These are phyloP conservation scores for Drosophila watanabei DNA, from an alignment of 1,140 invertebrate species.

Conservation along the genomic window DNA sequence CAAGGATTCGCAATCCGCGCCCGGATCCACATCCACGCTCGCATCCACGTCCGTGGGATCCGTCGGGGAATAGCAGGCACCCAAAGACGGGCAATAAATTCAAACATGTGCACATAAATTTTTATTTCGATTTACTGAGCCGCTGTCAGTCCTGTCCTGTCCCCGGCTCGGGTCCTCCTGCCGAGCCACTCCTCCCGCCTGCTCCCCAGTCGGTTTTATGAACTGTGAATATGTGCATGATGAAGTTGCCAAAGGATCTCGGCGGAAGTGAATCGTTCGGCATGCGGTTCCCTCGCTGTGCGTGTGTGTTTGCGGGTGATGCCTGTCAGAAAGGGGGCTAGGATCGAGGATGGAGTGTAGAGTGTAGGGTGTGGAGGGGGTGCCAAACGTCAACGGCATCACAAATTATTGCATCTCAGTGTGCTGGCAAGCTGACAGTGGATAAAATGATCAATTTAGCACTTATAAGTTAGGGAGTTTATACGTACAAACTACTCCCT, in stretches of 20 bases:
- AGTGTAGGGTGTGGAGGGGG: not conserved
- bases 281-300: slow-evolving; percentile 40
- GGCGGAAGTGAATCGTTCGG: slow-evolving; percentile 50
- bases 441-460: not conserved
- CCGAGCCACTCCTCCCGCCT: not conserved
- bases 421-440: slow-evolving; percentile 19
- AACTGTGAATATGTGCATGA: slow-evolving; percentile 76
- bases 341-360: not conserved
- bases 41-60: slow-evolving; percentile 6
- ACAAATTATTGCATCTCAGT: slow-evolving; percentile 73
- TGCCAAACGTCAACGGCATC: slow-evolving; percentile 47
- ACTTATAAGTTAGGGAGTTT: not conserved
- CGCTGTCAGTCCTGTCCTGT: slow-evolving; percentile 35
- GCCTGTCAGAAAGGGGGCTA: not conserved
- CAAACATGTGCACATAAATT: slow-evolving; percentile 82
- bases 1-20: slow-evolving; percentile 38
- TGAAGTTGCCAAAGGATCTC: slow-evolving; percentile 68
- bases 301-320: slow-evolving; percentile 16
- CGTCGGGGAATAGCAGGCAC: slow-evolving; percentile 4
- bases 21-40: slow-evolving; percentile 16
- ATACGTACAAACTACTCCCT: not conserved
- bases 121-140: slow-evolving; percentile 79
- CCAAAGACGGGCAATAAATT: slow-evolving; percentile 78
- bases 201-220: slow-evolving; percentile 65
- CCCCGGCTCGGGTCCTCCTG: not conserved